Evolutionary conservation across 2,113 vertebrate species (phyloP).

Genomic region (Motacilla tschutschensis): DNA sequence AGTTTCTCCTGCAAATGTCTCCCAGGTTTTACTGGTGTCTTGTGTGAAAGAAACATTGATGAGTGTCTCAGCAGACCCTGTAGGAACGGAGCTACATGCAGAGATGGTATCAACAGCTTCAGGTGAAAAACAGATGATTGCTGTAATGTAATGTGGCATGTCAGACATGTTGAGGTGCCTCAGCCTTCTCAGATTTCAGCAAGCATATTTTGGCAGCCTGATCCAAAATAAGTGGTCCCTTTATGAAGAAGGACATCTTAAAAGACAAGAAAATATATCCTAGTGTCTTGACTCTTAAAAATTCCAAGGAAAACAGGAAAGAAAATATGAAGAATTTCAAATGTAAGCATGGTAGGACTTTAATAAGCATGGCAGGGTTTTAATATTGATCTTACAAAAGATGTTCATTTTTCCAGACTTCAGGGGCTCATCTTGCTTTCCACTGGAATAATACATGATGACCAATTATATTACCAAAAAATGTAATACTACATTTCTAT

Average conservation of each 20-base stretch:
- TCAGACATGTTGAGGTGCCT: neutral
- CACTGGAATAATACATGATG: neutral
- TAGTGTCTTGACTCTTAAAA: neutral
- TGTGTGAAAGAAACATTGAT: slow-evolving; percentile 87
- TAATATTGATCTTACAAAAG: neutral
- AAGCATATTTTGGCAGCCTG: neutral
- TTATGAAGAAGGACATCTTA: neutral
- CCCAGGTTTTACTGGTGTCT: slow-evolving; percentile 83
- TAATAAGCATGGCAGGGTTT: too few species aligned
- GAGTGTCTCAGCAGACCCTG: slow-evolving; percentile 91
- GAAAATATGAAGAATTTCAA: neutral
- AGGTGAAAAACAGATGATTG: slow-evolving; percentile 73
- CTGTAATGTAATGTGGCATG: neutral
- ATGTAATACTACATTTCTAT: neutral
- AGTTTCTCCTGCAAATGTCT: slow-evolving; percentile 86
- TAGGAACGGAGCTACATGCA: slow-evolving; percentile 86
- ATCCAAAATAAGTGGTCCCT: neutral
- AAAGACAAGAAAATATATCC: neutral
- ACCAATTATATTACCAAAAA: neutral
- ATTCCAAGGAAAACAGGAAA: neutral
- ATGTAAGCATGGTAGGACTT: neutral
- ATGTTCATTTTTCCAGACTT: neutral
- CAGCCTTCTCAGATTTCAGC: neutral
- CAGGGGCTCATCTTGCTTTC: neutral
- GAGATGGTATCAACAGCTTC: slow-evolving; percentile 85